phyloP scores from a whole-genome alignment of 2,797 vertebrate species.

The Lacerta bilineata region DNA sequence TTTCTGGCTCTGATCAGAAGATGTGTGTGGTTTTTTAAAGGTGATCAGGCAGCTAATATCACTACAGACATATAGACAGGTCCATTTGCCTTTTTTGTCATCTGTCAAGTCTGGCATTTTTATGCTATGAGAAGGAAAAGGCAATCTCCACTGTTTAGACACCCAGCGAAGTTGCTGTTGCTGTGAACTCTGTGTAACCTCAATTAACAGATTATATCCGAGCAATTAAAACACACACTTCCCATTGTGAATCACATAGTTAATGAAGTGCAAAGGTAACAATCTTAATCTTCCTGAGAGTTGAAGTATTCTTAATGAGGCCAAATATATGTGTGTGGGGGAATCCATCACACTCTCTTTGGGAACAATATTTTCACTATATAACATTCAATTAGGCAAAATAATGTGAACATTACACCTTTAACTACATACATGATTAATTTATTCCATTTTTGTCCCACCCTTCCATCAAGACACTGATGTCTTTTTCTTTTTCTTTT shows the following conservation, averaged over 20 bases:
- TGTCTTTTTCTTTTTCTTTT: no score
- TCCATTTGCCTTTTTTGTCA: constrained; percentile 11
- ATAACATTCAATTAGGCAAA: constrained; percentile 31
- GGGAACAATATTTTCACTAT: constrained; percentile 30
- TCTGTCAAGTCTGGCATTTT: background rate
- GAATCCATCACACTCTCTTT: constrained; percentile 30
- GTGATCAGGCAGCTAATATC: background rate
- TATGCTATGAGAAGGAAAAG: constrained; percentile 32
- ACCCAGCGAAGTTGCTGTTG: constrained; percentile 37
- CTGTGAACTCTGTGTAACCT: constrained; percentile 34
- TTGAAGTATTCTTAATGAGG: constrained; percentile 41
- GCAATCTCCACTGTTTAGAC: background rate
- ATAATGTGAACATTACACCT: background rate
- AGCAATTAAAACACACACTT: constrained; percentile 43
- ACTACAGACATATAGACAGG: constrained; percentile 18
- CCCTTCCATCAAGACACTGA: background rate
- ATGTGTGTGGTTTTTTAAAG: background rate
- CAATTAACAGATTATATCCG: constrained; percentile 59
- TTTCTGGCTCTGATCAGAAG: background rate
- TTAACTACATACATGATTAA: background rate
- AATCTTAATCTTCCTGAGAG: constrained; percentile 61
- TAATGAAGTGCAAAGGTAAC: constrained; percentile 64
- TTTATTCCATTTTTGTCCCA: background rate
- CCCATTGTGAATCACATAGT: constrained; percentile 54
- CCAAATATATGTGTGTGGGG: constrained; percentile 25